Evolutionary conservation across 2,113 vertebrate species (phyloP).

Genomic region (Spea multiplicata): DNA sequence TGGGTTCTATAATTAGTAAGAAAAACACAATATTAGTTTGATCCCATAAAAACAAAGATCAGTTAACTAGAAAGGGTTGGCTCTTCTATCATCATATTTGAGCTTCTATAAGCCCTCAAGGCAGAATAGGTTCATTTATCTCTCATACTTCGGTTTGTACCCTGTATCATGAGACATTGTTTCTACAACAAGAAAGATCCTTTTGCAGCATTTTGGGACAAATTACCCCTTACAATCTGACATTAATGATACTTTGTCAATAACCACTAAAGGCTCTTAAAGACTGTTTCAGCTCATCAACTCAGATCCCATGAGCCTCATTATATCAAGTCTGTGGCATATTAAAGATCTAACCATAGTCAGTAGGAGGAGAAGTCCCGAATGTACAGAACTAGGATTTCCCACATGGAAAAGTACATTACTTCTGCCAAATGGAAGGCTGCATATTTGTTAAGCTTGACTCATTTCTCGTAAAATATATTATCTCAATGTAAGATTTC

Average conservation of each 20-base stretch:
- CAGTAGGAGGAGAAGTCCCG: constrained; percentile 20
- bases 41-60: too few relatives aligned
- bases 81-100: too few relatives aligned
- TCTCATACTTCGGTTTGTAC: too few relatives aligned
- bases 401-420: constrained; percentile 21
- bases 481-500: constrained; percentile 20
- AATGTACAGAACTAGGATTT: constrained; percentile 22
- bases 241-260: constrained; percentile 47
- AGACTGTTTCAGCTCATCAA: constrained; percentile 38
- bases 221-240: constrained; percentile 16
- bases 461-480: constrained; percentile 15
- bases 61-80: too few relatives aligned
- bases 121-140: too few relatives aligned
- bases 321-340: constrained; percentile 39
- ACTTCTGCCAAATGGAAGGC: constrained; percentile 36
- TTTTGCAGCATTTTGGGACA: constrained; percentile 2
- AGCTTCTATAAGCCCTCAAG: too few relatives aligned
- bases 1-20: too few relatives aligned
- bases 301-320: constrained; percentile 37
- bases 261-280: constrained; percentile 37
- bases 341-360: constrained; percentile 17
- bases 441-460: constrained; percentile 19
- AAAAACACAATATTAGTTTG: too few relatives aligned
- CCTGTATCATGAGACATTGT: too few relatives aligned
- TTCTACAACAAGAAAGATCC: background rate